A percentile compares a stretch with the other conserved stretches of the same genome.
phyloP scores from a whole-genome alignment of 2,113 vertebrate genomes.

The Ifrita kowaldi region DNA sequence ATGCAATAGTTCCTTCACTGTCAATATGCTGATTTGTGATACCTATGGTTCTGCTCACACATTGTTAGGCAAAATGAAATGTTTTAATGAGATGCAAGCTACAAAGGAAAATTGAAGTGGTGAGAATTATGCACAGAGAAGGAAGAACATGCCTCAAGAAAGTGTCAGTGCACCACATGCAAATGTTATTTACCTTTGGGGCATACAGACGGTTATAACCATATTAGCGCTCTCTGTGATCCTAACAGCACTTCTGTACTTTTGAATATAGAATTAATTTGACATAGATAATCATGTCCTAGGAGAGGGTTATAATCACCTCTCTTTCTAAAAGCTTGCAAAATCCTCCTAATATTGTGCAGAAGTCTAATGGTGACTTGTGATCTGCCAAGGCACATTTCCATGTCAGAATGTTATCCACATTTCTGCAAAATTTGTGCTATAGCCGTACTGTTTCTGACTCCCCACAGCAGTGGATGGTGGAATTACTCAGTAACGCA shows the following conservation, averaged over 20 bases:
- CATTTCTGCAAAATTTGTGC: not conserved
- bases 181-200: conserved; percentile 59
- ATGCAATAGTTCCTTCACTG: not conserved
- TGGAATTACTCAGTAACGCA: not conserved
- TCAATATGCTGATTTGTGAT: not conserved
- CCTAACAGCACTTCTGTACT: conserved; percentile 31
- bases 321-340: not conserved
- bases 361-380: not conserved
- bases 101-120: conserved; percentile 66
- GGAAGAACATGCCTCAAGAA: conserved; percentile 45
- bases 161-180: conserved; percentile 51
- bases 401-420: not conserved
- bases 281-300: not conserved
- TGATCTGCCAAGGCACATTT: not conserved
- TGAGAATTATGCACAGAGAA: conserved; percentile 71
- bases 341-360: not conserved
- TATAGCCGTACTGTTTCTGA: not conserved
- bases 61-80: conserved; percentile 65
- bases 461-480: not conserved
- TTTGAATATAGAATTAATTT: conserved; percentile 1
- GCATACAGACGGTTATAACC: conserved; percentile 43
- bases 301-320: not conserved
- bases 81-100: conserved; percentile 70
- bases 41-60: conserved; percentile 28
- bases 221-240: conserved; percentile 20